Base-by-base conservation (phyloP, 1,140 invertebrate genomes). In the Venturia canescens region DNA sequence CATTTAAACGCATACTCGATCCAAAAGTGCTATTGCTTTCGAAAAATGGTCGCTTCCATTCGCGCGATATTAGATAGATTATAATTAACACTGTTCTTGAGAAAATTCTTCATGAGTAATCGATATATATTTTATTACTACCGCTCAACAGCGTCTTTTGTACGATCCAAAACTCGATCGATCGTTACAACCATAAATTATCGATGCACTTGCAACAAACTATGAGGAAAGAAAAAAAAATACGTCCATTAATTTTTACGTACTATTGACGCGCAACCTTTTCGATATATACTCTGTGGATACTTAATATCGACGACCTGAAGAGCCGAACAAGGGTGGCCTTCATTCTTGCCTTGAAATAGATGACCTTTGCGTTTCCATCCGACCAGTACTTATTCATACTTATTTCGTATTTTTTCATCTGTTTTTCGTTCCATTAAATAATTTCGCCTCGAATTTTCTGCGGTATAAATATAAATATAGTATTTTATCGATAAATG, bases 261-360 rank as follows among this genome's bases (percentile, higher is more conserved):
- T 66, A 66, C 60, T 29, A 66, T 66, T 26, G 60, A 66, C 23
- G 60, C 27, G 23, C 60, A 23, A 66, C 13, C 60, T 23, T 66
- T 15, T 29, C 23, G 13, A 66, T 57, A 9, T n/a, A 57, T 57
- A 57, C 18, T 4, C 5, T 57, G 21, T 9, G 21, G 21, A 57
- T 21, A 57, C 21, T n/a, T 23, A n/a, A 57, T 57, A 57, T 44
- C 38, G 38, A 44, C 13, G 38, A 44, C 38, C 38, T 44, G 13
- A 44, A 44, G 38, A 44, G 38, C 38, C 13, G 5, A 44, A 44
- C 38, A 13, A 11, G 13, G 38, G 38, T 44, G 2, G 38, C 38
- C 38, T 44, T 11, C 13, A 44, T 44, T 44, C 13, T 44, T 44
- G 13, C 38, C 38, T 44, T 44, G 38, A 44, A 44, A 44, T 13